Evolutionary conservation across 2,113 vertebrate genomes (phyloP), one percentile per base, ranked within the genome.

Genomic region (Perccottus glenii): DNA sequence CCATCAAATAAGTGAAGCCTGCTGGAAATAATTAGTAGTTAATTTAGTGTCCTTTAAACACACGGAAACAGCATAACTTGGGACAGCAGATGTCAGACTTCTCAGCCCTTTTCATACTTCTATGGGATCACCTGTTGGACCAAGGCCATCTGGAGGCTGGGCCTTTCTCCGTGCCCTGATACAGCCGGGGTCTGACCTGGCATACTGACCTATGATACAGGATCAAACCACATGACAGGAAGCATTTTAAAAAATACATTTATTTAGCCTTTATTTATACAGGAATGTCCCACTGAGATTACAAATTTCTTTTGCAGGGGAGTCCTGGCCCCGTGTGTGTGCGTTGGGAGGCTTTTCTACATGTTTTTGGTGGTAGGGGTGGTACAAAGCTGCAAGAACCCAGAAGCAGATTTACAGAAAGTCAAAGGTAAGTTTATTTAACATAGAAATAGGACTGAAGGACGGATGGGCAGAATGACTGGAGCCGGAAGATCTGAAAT

Each of bases 11-110:
- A 50, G 9, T 55, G 5, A 55, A 36, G 35, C 8, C 32, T 15
- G 12, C 19, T 42, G 16, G 9, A 38, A 19, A 15, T 43, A n/a
- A 58, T 43, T 16, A 9, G 38, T 15, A 58, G 15, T 58, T 10
- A 19, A 42, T 19, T 40, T 15, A 58, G 36, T 15, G 12, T 46
- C 8, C 12, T 14, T 14, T 46, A 11, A n/a, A 15, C n/a, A 8
- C 36, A 40, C 38, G 36, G 15, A 46, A 46, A 57, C 59, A 50
- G 58, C 59, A 63, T 58, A 33, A 50, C 45, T 50, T 62, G 64
- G 87, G 83, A 83, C 83, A 88, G 90, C 91, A 92, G 90, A 93
- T 93, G 91, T 91, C 90, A 91, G 80, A 83, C 70, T 84, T 90
- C 84, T 80, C 80, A 82, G 49, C 63, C 79, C 82, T 52, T 66